Percentiles rank a stretch among this genome's conserved stretches.
Evolutionary conservation across 2,797 vertebrate species (phyloP).

Genomic region (Pachyuromys duprasi): DNA sequence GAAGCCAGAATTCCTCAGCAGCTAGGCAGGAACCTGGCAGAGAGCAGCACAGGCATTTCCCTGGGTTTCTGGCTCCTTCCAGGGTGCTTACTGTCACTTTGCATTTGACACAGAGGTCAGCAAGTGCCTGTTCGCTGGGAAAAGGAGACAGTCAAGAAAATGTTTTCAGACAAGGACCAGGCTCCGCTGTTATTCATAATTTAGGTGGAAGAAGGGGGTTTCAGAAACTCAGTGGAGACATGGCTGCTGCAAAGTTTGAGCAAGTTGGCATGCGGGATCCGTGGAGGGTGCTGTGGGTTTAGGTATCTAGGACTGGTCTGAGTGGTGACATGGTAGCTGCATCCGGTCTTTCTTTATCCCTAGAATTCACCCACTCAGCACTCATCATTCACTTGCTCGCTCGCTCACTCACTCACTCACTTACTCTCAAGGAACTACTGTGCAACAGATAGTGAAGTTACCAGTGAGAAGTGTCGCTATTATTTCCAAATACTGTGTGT

Average conservation of each 20-base stretch:
- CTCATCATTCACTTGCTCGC: neutral
- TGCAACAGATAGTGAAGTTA: neutral
- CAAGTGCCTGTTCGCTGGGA: conserved; percentile 3
- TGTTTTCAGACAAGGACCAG: conserved; percentile 8
- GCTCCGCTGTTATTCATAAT: conserved; percentile 28
- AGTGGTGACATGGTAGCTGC: neutral
- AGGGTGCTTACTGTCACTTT: conserved; percentile 32
- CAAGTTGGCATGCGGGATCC: neutral
- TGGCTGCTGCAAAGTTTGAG: neutral
- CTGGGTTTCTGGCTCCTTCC: conserved; percentile 39
- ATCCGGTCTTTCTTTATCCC: neutral
- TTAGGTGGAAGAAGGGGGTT: conserved; percentile 11
- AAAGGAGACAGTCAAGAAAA: conserved; percentile 30
- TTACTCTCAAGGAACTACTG: neutral
- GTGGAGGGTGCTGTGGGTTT: neutral
- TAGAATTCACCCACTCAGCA: neutral
- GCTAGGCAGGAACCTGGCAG: neutral
- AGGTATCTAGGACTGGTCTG: too few relatives aligned
- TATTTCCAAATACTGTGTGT: neutral
- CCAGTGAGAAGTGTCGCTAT: neutral
- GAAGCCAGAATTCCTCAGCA: conserved; percentile 32
- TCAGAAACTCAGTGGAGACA: conserved; percentile 23
- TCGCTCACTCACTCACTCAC: neutral
- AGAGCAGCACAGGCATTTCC: neutral
- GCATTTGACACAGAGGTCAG: conserved; percentile 25